Percentiles rank a stretch among this genome's conserved stretches.
phyloP scores from a whole-genome alignment of 2,888 invertebrate species.

The Caenorhabditis parvicauda region DNA sequence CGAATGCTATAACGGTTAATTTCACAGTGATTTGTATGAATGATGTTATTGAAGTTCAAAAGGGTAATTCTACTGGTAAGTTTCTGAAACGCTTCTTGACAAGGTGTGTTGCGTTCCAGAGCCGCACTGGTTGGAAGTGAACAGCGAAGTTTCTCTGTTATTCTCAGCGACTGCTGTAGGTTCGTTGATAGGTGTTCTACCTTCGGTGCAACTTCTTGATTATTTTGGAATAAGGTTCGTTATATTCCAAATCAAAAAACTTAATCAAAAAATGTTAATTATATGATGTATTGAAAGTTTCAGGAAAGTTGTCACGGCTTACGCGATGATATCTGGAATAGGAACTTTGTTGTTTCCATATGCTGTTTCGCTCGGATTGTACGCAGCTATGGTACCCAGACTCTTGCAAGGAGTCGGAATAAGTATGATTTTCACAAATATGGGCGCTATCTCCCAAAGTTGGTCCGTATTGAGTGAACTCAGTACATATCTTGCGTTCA shows the following conservation, averaged over 20 bases:
- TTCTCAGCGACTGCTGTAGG: slow-evolving; percentile 24
- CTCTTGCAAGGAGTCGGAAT: slow-evolving; percentile 9
- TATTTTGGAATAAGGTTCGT: slow-evolving; percentile 6
- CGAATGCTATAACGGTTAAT: slow-evolving; percentile 25
- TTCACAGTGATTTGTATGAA: slow-evolving; percentile 38
- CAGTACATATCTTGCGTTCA: not conserved
- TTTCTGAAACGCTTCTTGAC: no score
- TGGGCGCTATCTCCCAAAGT: slow-evolving; percentile 10
- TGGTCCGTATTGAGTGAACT: not conserved
- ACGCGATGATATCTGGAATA: slow-evolving; percentile 11
- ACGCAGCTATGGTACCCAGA: slow-evolving; percentile 8
- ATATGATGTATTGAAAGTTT: no score
- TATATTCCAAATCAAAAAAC: not conserved
- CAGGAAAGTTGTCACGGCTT: slow-evolving; percentile 6
- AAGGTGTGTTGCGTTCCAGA: no score
- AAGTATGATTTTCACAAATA: slow-evolving; percentile 8
- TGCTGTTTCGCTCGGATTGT: slow-evolving; percentile 6
- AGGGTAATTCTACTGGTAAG: not conserved
- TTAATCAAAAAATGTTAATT: no score
- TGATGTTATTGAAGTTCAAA: slow-evolving; percentile 17
- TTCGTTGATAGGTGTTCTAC: slow-evolving; percentile 15
- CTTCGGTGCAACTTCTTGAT: slow-evolving; percentile 14
- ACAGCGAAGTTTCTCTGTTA: slow-evolving; percentile 13
- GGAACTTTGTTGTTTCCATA: slow-evolving; percentile 11
- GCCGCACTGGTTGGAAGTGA: slow-evolving; percentile 24